Percentiles rank a stretch among this genome's conserved stretches.
Evolutionary conservation across 2,888 invertebrate species (phyloP).

Genomic region (Zele albiditarsus): DNA sequence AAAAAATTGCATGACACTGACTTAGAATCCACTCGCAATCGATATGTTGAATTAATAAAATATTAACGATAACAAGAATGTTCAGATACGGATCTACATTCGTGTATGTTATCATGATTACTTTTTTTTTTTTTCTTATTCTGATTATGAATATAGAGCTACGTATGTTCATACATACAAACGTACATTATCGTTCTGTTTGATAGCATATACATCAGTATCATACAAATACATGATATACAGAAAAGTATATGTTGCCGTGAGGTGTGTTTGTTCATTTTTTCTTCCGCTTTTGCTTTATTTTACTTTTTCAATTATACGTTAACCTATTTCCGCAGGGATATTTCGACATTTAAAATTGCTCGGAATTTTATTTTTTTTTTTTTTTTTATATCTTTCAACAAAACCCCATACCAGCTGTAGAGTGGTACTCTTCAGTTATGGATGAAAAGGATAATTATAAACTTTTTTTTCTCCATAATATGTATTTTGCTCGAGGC

Average conservation of each 20-base stretch:
- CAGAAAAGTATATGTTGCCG: neutral
- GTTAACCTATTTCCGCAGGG: slow-evolving; percentile 9
- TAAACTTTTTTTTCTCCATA: neutral
- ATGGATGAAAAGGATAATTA: neutral
- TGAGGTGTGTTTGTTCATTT: neutral
- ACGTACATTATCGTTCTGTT: too few relatives aligned
- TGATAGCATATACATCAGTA: too few relatives aligned
- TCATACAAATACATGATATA: neutral
- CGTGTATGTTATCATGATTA: neutral
- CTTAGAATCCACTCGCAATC: neutral
- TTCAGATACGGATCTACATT: neutral
- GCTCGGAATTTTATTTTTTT: neutral
- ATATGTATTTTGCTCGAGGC: neutral
- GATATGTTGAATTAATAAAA: neutral
- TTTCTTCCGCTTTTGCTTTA: neutral
- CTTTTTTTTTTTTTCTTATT: neutral
- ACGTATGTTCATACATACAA: too few relatives aligned
- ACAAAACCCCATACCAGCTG: neutral
- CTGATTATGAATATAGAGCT: too few relatives aligned
- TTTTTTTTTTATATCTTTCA: neutral
- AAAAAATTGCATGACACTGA: neutral
- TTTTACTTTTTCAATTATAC: slow-evolving; percentile 19
- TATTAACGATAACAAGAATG: neutral
- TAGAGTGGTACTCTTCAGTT: neutral
- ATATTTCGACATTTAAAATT: neutral